These are phyloP conservation scores for Pelecanoides urinatrix DNA, from an alignment of 2,113 vertebrate species.

Conservation along the genomic window DNA sequence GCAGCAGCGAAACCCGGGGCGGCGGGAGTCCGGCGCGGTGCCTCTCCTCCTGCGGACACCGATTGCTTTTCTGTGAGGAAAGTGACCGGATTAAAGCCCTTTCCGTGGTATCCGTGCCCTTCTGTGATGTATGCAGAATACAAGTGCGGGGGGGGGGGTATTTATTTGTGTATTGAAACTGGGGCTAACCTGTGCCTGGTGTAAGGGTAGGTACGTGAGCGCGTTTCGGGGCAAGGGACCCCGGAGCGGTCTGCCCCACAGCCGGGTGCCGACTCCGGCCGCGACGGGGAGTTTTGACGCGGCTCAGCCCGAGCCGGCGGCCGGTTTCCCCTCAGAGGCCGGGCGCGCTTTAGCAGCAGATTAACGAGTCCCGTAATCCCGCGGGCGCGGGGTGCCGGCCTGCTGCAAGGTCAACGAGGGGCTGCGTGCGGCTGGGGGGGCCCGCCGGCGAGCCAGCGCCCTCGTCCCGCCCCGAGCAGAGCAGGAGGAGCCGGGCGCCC, in stretches of 20 bases:
- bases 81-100: neutral
- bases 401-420: neutral
- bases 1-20: neutral
- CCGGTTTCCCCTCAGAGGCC: neutral
- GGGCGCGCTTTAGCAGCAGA: neutral
- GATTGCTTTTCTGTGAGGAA: neutral
- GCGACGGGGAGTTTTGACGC: neutral
- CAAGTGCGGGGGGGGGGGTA: neutral
- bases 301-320: neutral
- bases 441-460: neutral
- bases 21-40: neutral
- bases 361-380: neutral
- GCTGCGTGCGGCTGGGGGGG: neutral
- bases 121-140: neutral
- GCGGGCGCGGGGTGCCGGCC: neutral
- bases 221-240: neutral
- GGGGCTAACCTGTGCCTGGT: neutral
- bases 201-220: neutral
- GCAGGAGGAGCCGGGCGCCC: neutral
- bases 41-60: rapidly evolving
- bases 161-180: neutral
- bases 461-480: neutral
- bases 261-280: neutral
- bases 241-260: neutral
- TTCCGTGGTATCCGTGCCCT: neutral